Base-by-base conservation (phyloP, 2,888 invertebrate genomes). In the Trachelus iudaicus region DNA sequence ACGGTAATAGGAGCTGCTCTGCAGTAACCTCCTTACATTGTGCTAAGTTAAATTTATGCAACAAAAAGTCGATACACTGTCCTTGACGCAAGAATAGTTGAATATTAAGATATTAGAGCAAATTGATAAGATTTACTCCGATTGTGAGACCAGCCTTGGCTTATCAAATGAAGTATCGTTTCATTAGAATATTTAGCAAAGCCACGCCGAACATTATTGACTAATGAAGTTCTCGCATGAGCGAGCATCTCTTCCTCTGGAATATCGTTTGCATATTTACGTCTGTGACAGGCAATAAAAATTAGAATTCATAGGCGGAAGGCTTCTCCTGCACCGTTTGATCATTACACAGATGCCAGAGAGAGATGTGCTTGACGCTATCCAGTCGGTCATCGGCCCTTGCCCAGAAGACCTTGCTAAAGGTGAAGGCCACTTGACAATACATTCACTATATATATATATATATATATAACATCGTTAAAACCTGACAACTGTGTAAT, bases 371-470 rank as follows among this genome's bases (percentile, higher is more conserved):
- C 23, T 23, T 56, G 56, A 56, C 23, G 56, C 9, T 56, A 56
- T 76, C 76, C 77, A 80, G 77, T 79, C 82, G 84, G 84, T 77
- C 84, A 81, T 84, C 83, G 85, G 83, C 85, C 83, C 80, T 80
- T 77, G 75, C 78, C 78, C 56, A 76, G 78, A 82, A 81, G 82
- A 80, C 81, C 84, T 83, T 81, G 82, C 79, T 79, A 83, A 85
- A 85, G 84, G 84, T 85, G 83, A 85, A 85, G 85, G 84, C 78
- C 83, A 83, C 56, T 73, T 31, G 73, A 31, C 34, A 56, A 69
- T 13, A 69, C n/a, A 31, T n/a, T 35, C 31, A 31, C 71, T 23
- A 35, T 69, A 15, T 35, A 76, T 31, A 76, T 23, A 35, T 69
- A 15, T 35, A 76, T 31, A 76, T 34, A 34, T 34, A 56, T 68